Evolutionary conservation across 2,888 invertebrate genomes (phyloP).

Genomic region (Acanthosepion lycidas): DNA sequence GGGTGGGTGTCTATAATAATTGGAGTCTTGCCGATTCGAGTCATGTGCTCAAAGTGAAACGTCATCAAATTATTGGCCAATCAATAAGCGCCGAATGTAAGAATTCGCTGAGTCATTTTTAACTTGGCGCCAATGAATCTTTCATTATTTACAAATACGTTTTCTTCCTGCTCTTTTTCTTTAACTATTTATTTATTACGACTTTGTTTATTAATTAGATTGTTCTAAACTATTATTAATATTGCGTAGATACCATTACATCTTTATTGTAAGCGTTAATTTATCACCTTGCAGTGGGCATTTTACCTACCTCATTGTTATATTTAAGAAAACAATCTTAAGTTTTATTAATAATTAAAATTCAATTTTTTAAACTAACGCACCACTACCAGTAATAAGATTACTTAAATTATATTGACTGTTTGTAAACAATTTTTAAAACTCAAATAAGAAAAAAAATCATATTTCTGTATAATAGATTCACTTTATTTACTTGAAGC

Average conservation of each 20-base stretch:
- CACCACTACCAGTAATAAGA: neutral
- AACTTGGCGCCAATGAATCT: neutral
- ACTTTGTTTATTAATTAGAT: neutral
- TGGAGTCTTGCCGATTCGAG: constrained; percentile 2
- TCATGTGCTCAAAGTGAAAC: constrained; percentile 11
- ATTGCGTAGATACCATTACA: neutral
- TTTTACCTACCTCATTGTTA: neutral
- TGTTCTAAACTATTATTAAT: neutral
- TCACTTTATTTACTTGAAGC: too few species aligned
- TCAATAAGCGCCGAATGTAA: neutral
- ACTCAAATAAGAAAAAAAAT: too few species aligned
- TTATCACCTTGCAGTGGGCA: neutral
- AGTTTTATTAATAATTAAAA: neutral
- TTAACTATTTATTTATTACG: neutral
- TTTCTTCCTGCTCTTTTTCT: neutral
- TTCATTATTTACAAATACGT: neutral
- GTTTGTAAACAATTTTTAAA: too few species aligned
- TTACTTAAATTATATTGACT: too few species aligned
- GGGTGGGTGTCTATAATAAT: neutral
- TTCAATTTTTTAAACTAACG: neutral
- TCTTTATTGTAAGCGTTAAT: neutral
- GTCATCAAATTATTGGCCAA: constrained; percentile 10
- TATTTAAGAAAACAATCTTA: neutral
- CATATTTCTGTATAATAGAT: too few species aligned
- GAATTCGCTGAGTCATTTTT: neutral